phyloP scores from a whole-genome alignment of 2,888 invertebrate species.

The Litoditis marina region DNA sequence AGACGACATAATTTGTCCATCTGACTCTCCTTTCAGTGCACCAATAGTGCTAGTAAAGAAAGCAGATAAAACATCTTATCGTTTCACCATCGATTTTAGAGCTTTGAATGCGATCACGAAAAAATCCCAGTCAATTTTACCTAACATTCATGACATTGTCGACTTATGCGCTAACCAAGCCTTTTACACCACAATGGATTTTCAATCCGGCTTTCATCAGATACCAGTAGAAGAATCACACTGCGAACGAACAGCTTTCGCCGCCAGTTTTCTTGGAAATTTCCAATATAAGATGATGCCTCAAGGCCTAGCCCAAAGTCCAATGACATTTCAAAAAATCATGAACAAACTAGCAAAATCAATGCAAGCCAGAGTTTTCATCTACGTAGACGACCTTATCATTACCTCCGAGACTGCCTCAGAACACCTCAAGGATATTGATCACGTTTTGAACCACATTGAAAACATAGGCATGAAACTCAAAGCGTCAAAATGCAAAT shows the following conservation, averaged over 20 bases:
- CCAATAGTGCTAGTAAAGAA: constrained; percentile 18
- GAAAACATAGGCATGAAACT: constrained; percentile 29
- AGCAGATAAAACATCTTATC: constrained; percentile 2
- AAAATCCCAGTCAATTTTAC: not conserved
- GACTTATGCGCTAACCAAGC: not conserved
- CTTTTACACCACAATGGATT: constrained; percentile 22
- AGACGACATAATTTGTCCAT: too few species aligned
- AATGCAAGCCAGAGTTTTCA: constrained; percentile 5
- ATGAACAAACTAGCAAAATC: constrained; percentile 12
- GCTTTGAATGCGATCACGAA: constrained; percentile 14
- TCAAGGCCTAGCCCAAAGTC: constrained; percentile 18
- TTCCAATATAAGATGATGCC: constrained; percentile 20
- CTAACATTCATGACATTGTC: constrained; percentile 8
- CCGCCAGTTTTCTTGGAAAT: constrained; percentile 3
- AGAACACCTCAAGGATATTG: constrained; percentile 24
- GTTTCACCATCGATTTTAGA: constrained; percentile 21
- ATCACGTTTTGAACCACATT: constrained; percentile 17
- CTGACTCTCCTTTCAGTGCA: too few species aligned
- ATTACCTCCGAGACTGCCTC: constrained; percentile 1
- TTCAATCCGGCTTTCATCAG: constrained; percentile 23
- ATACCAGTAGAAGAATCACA: constrained; percentile 10
- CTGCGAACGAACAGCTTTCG: constrained; percentile 22
- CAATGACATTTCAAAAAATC: constrained; percentile 18
- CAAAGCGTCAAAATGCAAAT: constrained; percentile 21
- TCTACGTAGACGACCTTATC: constrained; percentile 28